Evolutionary conservation across 2,797 vertebrate species (phyloP), one percentile per base, ranked within the genome.

Genomic region (Phrynocephalus guinanensis): DNA sequence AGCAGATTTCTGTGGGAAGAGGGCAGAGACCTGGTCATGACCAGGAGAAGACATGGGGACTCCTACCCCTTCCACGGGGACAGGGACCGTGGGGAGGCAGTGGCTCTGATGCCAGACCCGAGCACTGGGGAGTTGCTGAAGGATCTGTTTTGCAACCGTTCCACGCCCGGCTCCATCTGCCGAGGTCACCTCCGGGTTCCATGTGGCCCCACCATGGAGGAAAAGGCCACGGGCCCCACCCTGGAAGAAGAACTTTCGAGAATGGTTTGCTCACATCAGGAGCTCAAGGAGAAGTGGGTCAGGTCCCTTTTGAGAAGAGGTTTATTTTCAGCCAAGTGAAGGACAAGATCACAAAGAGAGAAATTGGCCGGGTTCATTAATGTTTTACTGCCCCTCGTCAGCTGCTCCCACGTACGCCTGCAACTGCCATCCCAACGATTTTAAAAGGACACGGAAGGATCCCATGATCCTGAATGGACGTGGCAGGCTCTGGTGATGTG

Each of bases 261-360:
- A 50, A 16, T 11, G 5, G 11, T 33, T 86, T 24, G 63, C 56
- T 77, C 88, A 30, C 11, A 0, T 2, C 2, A 24, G 52, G 84
- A 79, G 67, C 87, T n/a, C 30, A 3, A 24, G 16, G 63, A 66
- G 85, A 95, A 94, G 79, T 93, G 93, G 93, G 95, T 90, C 95
- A 94, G 71, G 30, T 92, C 93, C 93, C 90, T 38, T 1, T 75
- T 85, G 68, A 89, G 38, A 75, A 76, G 30, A 13, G 73, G 91
- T 86, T 48, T 93, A 93, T 95, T 94, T 95, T 91, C 85, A 30
- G 93, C 92, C 26, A 72, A 50, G 82, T 0, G 68, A 79, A 80
- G 76, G 76, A 30, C 28, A 5, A 24, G 56, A 73, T 66, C 2
- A 9, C 10, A 9, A 52, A 50, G 60, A 70, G 1, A 52, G 52